Percentiles rank a stretch among this genome's conserved stretches.
Conservation (phyloP, 2,888 invertebrate species). For the Aphidoletes aphidimyza region DNA sequence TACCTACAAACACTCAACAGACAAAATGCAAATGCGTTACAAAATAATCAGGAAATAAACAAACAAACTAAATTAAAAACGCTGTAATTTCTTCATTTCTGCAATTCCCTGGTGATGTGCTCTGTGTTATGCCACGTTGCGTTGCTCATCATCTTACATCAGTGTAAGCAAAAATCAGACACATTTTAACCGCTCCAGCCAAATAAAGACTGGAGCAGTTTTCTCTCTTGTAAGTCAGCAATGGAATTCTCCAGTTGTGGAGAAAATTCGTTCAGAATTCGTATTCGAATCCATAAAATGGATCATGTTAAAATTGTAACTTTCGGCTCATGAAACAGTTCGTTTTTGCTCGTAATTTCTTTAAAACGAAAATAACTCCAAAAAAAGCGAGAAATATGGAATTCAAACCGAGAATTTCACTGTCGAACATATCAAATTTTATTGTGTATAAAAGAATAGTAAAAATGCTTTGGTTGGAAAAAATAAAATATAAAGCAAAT, state of each 20-base stretch:
- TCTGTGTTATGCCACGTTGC: too few relatives aligned
- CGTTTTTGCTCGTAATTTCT: neutral
- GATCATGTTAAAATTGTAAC: conserved; percentile 18
- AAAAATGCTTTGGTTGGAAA: conserved; percentile 42
- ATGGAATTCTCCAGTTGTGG: neutral
- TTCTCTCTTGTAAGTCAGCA: neutral
- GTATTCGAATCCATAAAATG: conserved; percentile 14
- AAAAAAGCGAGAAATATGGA: conserved; percentile 51
- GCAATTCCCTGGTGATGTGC: neutral
- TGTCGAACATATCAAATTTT: conserved; percentile 29
- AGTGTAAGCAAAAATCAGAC: conserved; percentile 3
- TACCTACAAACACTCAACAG: neutral
- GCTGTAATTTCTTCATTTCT: conserved; percentile 19
- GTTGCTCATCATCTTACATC: neutral
- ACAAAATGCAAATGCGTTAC: neutral
- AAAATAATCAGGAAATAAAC: neutral
- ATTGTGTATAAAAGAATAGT: conserved; percentile 10
- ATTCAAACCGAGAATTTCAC: neutral
- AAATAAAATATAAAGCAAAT: neutral
- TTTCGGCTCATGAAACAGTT: neutral
- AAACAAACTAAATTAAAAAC: neutral
- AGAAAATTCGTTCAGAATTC: neutral
- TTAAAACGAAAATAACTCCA: conserved; percentile 36
- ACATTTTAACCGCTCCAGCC: neutral
- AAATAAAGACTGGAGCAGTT: neutral